Evolutionary conservation across 2,797 vertebrate genomes (phyloP).

Genomic region (Poecilia velifera): DNA sequence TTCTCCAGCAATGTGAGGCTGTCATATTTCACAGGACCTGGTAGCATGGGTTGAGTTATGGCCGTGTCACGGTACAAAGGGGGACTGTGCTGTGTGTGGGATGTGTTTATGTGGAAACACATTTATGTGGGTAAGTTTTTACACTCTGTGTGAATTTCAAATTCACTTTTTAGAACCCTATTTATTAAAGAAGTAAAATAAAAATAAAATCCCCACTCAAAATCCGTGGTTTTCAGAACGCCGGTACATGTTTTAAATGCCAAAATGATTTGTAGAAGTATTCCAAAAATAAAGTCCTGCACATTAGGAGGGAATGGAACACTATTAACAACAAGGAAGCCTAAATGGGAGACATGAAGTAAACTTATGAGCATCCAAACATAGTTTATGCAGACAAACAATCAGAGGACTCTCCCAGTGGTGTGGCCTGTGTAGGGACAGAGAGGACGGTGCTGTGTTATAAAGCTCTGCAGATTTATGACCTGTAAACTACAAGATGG

Average conservation of each 20-base stretch:
- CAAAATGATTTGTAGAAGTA: constrained; percentile 86
- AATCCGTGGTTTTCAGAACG: constrained; percentile 79
- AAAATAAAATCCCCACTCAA: constrained; percentile 74
- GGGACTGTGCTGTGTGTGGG: constrained; percentile 50
- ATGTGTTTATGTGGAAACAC: constrained; percentile 61
- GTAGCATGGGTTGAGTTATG: constrained; percentile 82
- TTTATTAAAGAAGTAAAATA: constrained; percentile 64
- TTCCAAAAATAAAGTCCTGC: constrained; percentile 73
- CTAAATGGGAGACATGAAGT: constrained; percentile 41
- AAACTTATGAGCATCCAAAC: constrained; percentile 45
- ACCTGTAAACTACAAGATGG: constrained; percentile 71
- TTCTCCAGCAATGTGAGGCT: constrained; percentile 62
- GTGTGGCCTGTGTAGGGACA: constrained; percentile 40
- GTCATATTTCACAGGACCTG: constrained; percentile 83
- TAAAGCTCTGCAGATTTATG: constrained; percentile 73
- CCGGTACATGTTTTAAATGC: constrained; percentile 78
- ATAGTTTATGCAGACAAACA: constrained; percentile 43
- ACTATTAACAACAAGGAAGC: constrained; percentile 43
- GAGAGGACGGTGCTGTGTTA: constrained; percentile 57
- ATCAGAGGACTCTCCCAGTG: constrained; percentile 38
- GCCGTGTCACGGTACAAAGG: constrained; percentile 77
- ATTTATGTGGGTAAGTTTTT: constrained; percentile 53
- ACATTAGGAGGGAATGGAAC: constrained; percentile 39
- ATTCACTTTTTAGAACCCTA: constrained; percentile 72
- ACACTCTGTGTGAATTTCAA: constrained; percentile 39